Percentiles rank a stretch among this genome's conserved stretches.
Evolutionary conservation across 2,888 invertebrate genomes (phyloP).

Genomic region (Agonopterix arenella): DNA sequence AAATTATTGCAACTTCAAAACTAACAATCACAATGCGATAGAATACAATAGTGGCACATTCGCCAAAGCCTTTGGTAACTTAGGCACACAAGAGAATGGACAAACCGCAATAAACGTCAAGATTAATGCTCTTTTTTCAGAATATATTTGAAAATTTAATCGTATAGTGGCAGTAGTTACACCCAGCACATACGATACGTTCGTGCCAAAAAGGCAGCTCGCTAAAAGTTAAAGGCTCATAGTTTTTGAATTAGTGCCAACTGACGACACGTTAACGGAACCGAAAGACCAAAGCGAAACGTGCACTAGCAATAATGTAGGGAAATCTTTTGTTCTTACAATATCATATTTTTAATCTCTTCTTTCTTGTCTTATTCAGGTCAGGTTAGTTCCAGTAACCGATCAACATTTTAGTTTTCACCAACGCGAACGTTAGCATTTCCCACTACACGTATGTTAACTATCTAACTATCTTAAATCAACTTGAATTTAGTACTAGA

Average conservation of each 20-base stretch:
- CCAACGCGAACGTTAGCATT: too few species aligned
- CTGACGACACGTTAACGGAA: slow-evolving; percentile 16
- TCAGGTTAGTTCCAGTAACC: too few species aligned
- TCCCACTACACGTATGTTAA: too few species aligned
- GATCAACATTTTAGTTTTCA: too few species aligned
- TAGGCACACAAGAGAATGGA: background rate
- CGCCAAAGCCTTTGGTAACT: slow-evolving; percentile 2
- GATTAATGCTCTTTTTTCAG: slow-evolving; percentile 5
- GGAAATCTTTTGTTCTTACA: background rate
- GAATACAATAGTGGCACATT: too few species aligned
- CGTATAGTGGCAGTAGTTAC: slow-evolving; percentile 1
- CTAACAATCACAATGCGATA: too few species aligned
- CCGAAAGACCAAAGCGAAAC: slow-evolving; percentile 3
- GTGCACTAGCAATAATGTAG: slow-evolving; percentile 3
- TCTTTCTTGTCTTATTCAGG: too few species aligned
- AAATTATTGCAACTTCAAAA: too few species aligned
- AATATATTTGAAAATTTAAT: slow-evolving; percentile 8
- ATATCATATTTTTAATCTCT: too few species aligned
- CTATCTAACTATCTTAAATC: too few species aligned
- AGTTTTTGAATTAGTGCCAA: slow-evolving; percentile 36
- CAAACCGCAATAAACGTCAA: slow-evolving; percentile 3
- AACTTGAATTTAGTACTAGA: too few species aligned
- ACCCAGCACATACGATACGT: slow-evolving; percentile 4
- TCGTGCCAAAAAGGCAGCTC: slow-evolving; percentile 21
- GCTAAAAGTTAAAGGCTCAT: slow-evolving; percentile 19